phyloP scores from a whole-genome alignment of 37 sponge, comb jelly and placozoan species.

The Bolinopsis microptera region DNA sequence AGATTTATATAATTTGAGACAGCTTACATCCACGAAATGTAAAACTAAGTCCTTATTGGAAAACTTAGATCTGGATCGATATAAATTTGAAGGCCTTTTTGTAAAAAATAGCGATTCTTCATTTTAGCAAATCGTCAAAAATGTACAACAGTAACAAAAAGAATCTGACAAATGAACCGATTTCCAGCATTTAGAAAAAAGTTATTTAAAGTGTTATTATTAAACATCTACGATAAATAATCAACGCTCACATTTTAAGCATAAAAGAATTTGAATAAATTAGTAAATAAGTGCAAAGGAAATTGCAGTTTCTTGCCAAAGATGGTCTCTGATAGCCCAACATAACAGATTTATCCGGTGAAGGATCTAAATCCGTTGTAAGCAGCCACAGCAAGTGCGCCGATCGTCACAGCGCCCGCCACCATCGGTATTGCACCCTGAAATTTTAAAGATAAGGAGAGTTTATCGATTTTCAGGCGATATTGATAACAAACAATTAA shows the following conservation, averaged over 20 bases:
- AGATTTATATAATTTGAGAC: too few relatives aligned
- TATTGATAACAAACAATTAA: too few relatives aligned
- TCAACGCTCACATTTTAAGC: background rate
- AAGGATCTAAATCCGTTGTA: slow-evolving; percentile 38
- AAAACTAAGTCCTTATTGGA: too few relatives aligned
- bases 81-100: too few relatives aligned
- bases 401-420: slow-evolving; percentile 17
- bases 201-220: background rate
- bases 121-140: background rate
- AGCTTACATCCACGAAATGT: too few relatives aligned
- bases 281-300: background rate
- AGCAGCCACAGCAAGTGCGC: slow-evolving; percentile 33
- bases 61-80: too few relatives aligned
- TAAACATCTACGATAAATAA: background rate
- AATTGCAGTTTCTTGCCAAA: background rate
- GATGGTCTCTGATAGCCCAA: background rate
- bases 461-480: background rate
- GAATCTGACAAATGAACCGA: background rate
- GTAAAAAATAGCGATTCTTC: too few relatives aligned
- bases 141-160: background rate
- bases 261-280: background rate
- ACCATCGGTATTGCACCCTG: slow-evolving; percentile 53
- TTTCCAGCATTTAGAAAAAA: background rate
- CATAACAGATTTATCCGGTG: background rate
- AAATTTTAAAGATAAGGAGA: too few relatives aligned